phyloP scores from a whole-genome alignment of 1,140 invertebrate genomes.

The Antheraea pernyi region DNA sequence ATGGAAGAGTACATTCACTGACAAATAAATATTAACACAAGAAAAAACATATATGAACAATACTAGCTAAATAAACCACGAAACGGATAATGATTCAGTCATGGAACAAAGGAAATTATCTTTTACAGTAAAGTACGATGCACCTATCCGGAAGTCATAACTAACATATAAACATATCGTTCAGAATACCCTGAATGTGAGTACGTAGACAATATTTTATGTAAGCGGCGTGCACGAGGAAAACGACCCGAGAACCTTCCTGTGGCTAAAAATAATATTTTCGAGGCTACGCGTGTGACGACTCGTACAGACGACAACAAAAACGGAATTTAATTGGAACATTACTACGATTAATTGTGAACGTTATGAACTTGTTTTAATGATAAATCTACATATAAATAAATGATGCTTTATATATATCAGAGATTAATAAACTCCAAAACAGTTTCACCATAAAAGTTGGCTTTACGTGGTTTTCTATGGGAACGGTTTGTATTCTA shows the following conservation, averaged over 20 bases:
- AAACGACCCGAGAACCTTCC: conserved; percentile 67
- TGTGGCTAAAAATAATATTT: conserved; percentile 69
- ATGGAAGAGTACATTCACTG: too few species aligned
- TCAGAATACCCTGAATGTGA: conserved; percentile 26
- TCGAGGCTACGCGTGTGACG: conserved; percentile 67
- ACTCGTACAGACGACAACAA: conserved; percentile 17
- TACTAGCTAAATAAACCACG: background rate
- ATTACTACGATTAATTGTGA: background rate
- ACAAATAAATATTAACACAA: background rate
- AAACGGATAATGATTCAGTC: conserved; percentile 3
- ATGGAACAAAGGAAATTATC: background rate
- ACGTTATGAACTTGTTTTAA: background rate
- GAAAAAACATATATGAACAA: conserved; percentile 24
- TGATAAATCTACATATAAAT: too few species aligned
- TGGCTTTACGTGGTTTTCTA: too few species aligned
- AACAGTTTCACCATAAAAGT: too few species aligned
- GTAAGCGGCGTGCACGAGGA: conserved; percentile 50
- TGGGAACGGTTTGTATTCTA: too few species aligned
- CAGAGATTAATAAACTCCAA: too few species aligned
- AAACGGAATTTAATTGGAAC: background rate
- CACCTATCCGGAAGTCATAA: background rate
- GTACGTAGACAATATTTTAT: conserved; percentile 39
- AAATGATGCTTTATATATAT: too few species aligned
- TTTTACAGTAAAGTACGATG: background rate
- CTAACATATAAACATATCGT: conserved; percentile 10